Base-by-base conservation (phyloP, 92 coral and sea anemone species). In the Pocillopora meandrina region DNA sequence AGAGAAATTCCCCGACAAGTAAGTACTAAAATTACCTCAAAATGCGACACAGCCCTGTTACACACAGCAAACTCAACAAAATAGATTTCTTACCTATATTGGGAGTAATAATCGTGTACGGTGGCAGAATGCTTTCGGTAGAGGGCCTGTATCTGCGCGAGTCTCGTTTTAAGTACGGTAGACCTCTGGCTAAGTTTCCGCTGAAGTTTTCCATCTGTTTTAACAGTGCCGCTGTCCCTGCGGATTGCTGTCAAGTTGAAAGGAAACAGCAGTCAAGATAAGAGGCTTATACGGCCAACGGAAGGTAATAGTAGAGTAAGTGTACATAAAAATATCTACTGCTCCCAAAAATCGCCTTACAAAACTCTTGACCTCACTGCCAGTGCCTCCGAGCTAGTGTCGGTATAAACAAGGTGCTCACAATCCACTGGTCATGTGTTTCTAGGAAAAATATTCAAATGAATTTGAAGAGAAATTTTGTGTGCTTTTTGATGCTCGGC, bases 181-280 rank as follows among this genome's bases (percentile, higher is more conserved):
- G 93, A 77, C 91, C 90, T 33, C 92, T 92, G 1, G 99, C 98
- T 18, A 96, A 89, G 16, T 94, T 95, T 11, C 94, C 93, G 60
- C 95, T 89, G 83, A 96, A 96, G 59, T 87, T 89, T 69, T 96
- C 99, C 96, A 96, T 91, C 91, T 89, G 87, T 26, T 93, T 56
- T 77, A 95, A 82, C 61, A 92, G 79, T 14, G 87, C 94, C 5
- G 97, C 94, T 26, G 95, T 93, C 1, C 96, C 97, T 14, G 93
- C 95, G 0, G 96, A 91, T 79, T 92, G 86, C 98, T 91, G 84
- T 59, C 9, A 47, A 76, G 82, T 56, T 16, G 18, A 13, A 21
- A 72, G 57, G 57, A 62, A 10, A 17, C 0, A 56, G 61, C 0
- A 35, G 11, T 35, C 26, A 56, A 9, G 76, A 17, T 47, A 52